A percentile compares a stretch with the other conserved stretches of the same genome.
These are phyloP conservation scores for Drosophila quasianomalipes DNA, from an alignment of 2,888 invertebrate genomes.

Conservation along the genomic window DNA sequence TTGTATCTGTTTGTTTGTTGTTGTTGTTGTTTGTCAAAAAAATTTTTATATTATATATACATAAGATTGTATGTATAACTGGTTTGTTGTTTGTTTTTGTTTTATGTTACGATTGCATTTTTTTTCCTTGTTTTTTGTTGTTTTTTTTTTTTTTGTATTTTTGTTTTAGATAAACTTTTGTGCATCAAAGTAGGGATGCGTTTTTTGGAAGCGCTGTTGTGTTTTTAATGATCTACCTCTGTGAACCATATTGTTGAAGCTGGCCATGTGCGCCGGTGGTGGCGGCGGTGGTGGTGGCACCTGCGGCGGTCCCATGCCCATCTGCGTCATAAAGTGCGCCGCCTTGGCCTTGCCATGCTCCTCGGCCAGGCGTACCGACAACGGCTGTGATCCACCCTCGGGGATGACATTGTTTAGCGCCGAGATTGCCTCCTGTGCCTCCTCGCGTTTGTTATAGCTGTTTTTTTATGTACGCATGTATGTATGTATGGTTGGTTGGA, in stretches of 20 bases:
- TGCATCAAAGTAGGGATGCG: slow-evolving; percentile 85
- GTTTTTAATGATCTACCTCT: slow-evolving; percentile 85
- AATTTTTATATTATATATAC: slow-evolving; percentile 35
- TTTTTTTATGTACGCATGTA: slow-evolving; percentile 1
- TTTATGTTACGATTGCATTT: slow-evolving; percentile 27
- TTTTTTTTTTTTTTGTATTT: slow-evolving; percentile 33
- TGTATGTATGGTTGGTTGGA: not conserved
- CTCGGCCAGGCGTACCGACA: slow-evolving; percentile 89
- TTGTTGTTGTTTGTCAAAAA: slow-evolving; percentile 42
- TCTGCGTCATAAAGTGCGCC: slow-evolving; percentile 83
- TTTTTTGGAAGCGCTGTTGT: slow-evolving; percentile 85
- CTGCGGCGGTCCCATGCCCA: slow-evolving; percentile 75
- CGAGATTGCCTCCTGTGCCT: slow-evolving; percentile 95
- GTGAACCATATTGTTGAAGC: slow-evolving; percentile 85
- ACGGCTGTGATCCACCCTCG: slow-evolving; percentile 93
- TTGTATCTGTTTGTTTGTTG: slow-evolving; percentile 41
- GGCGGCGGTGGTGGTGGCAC: slow-evolving; percentile 74
- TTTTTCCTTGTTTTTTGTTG: slow-evolving; percentile 53
- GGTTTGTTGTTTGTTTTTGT: slow-evolving; percentile 44
- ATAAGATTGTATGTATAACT: slow-evolving; percentile 50
- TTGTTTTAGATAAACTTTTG: slow-evolving; percentile 82
- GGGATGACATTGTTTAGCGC: slow-evolving; percentile 94
- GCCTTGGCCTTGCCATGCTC: slow-evolving; percentile 86
- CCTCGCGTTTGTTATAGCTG: slow-evolving; percentile 94
- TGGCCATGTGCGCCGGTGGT: slow-evolving; percentile 66